Conservation (phyloP, 2,888 invertebrate genomes). For the Tetragnatha montana region DNA sequence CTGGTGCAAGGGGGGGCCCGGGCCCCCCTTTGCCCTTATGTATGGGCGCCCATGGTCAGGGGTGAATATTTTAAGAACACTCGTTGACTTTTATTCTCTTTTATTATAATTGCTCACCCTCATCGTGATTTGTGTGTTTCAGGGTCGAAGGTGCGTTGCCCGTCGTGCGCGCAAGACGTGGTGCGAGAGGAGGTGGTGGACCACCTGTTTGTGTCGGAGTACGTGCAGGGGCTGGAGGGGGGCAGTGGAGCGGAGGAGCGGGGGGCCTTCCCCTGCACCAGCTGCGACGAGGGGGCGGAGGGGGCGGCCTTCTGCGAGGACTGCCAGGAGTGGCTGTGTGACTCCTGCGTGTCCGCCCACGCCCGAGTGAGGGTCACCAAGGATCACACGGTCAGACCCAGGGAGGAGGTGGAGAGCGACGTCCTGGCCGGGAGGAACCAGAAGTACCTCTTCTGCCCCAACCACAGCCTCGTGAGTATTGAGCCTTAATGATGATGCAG, state of each 20-base stretch:
- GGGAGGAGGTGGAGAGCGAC: constrained; percentile 86
- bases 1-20: too few relatives aligned
- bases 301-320: constrained; percentile 93
- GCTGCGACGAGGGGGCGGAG: constrained; percentile 88
- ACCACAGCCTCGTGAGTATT: constrained; percentile 82
- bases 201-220: constrained; percentile 82
- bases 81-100: too few relatives aligned
- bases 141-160: constrained; percentile 78
- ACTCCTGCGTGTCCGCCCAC: constrained; percentile 90
- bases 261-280: constrained; percentile 82
- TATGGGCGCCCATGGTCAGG: too few relatives aligned
- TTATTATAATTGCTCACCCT: too few relatives aligned
- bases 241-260: constrained; percentile 52
- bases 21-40: too few relatives aligned
- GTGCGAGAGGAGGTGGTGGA: constrained; percentile 86
- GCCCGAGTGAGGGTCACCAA: constrained; percentile 94
- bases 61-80: too few relatives aligned
- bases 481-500: neutral
- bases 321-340: constrained; percentile 93
- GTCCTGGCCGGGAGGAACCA: constrained; percentile 75
- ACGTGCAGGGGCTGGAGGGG: constrained; percentile 50
- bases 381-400: constrained; percentile 92
- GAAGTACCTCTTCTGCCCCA: constrained; percentile 84
- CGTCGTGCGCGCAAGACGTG: constrained; percentile 85
- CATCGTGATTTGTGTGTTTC: neutral